These are phyloP conservation scores for Neomorphus geoffroyi DNA, from an alignment of 2,797 vertebrate genomes.

Conservation along the genomic window DNA sequence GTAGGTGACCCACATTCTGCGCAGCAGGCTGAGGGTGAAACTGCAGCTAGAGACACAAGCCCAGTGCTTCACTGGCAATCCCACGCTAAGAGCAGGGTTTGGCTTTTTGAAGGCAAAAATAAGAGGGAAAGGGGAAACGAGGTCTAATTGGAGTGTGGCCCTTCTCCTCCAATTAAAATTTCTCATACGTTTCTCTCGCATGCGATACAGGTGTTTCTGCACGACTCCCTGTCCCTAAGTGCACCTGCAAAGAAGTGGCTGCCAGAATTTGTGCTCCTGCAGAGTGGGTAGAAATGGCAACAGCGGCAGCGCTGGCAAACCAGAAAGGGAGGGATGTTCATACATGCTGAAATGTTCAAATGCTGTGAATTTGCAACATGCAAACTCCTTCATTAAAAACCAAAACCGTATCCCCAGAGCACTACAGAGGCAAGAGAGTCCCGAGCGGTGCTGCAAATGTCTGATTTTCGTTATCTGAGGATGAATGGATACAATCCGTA, in stretches of 20 bases:
- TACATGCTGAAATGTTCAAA: neutral
- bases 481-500: neutral
- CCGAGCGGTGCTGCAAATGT: neutral
- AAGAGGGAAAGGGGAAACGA: neutral
- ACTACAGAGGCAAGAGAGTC: neutral
- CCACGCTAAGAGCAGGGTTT: neutral
- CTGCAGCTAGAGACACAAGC: neutral
- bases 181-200: neutral
- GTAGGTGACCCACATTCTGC: constrained; percentile 60
- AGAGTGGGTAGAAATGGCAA: neutral
- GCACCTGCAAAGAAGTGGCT: neutral
- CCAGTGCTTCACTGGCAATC: neutral
- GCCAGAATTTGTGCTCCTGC: neutral
- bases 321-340: neutral
- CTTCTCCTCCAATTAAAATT: neutral
- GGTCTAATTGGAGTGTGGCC: neutral
- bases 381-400: neutral
- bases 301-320: neutral
- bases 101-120: neutral
- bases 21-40: constrained; percentile 16
- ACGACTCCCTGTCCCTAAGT: neutral
- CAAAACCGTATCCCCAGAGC: neutral
- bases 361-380: neutral
- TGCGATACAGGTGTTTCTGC: neutral
- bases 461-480: neutral